phyloP scores from a whole-genome alignment of 2,888 invertebrate genomes.

The Ecdyonurus torrentis region DNA sequence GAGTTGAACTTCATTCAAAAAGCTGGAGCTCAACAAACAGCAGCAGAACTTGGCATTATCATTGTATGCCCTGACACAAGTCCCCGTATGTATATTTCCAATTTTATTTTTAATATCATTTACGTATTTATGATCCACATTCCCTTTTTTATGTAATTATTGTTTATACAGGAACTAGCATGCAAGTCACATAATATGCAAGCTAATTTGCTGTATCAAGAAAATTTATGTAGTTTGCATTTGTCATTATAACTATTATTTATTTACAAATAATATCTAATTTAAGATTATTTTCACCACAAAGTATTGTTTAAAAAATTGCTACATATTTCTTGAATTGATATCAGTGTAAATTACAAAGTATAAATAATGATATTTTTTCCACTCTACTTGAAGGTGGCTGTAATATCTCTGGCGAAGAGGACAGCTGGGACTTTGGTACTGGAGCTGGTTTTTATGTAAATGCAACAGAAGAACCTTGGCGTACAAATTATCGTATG shows the following conservation, averaged over 20 bases:
- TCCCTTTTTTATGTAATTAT: neutral
- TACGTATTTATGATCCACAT: neutral
- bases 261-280: too few species aligned
- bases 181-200: neutral
- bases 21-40: conserved; percentile 85
- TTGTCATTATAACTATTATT: too few species aligned
- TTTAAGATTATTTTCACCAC: too few species aligned
- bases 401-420: conserved; percentile 75
- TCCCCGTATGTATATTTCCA: conserved; percentile 36
- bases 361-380: too few species aligned
- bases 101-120: neutral
- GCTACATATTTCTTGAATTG: too few species aligned
- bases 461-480: conserved; percentile 79
- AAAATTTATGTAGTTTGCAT: neutral
- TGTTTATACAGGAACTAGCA: neutral
- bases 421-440: conserved; percentile 88
- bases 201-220: neutral
- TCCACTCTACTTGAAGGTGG: conserved; percentile 39
- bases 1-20: conserved; percentile 94
- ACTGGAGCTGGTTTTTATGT: conserved; percentile 91
- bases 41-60: conserved; percentile 67
- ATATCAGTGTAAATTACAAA: too few species aligned
- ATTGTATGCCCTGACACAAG: conserved; percentile 94
- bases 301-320: too few species aligned
- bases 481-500: conserved; percentile 90